Evolutionary conservation across 2,888 invertebrate species (phyloP), one percentile per base, ranked within the genome.

Genomic region (Leptarthrus brevirostris): DNA sequence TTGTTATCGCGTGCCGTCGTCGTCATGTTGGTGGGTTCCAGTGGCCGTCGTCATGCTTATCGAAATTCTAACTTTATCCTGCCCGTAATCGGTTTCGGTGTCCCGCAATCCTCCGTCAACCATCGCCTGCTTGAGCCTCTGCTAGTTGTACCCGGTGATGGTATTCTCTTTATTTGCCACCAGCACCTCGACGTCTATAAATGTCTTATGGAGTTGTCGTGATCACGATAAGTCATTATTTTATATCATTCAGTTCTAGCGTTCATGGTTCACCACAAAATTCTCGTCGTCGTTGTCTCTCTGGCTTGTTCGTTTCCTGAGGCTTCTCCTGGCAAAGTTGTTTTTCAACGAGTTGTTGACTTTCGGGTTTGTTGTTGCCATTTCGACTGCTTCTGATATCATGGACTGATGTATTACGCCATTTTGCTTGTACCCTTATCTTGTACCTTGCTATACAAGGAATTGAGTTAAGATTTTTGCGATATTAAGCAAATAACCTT

Each of bases 221-320:
- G 66, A 64, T 73, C 73, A 73, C 52, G 64, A 73, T 73, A 73
- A 73, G 52, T 73, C 73, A 73, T 73, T 73, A 73, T 73, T 64
- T 72, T 58, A 72, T 72, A 61, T 61, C 72, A 49, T 49, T 58
- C 20, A 24, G 20, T 34, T 61, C 40, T 36, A 20, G 36, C 44
- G 61, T 61, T 40, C 61, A 40, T 26, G 61, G 40, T 26, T 40
- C 4, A 26, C 61, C 61, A 61, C 61, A 61, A 61, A 61, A 18
- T 61, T 61, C 56, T 16, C 53, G 20, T 14, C 47, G 5, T 47
- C 1, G 47, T 47, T 16, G 47, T 47, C 16, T 47, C n/a, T n/a
- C n/a, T 47, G n/a, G 16, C 26, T 49, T 36, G 20, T 20, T 3
- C 4, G 16, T 6, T 36, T 20, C 66, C 66, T 22, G 26, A 6